These are phyloP conservation scores for Catagonus wagneri DNA, from an alignment of 2,113 vertebrate species.

Conservation along the genomic window DNA sequence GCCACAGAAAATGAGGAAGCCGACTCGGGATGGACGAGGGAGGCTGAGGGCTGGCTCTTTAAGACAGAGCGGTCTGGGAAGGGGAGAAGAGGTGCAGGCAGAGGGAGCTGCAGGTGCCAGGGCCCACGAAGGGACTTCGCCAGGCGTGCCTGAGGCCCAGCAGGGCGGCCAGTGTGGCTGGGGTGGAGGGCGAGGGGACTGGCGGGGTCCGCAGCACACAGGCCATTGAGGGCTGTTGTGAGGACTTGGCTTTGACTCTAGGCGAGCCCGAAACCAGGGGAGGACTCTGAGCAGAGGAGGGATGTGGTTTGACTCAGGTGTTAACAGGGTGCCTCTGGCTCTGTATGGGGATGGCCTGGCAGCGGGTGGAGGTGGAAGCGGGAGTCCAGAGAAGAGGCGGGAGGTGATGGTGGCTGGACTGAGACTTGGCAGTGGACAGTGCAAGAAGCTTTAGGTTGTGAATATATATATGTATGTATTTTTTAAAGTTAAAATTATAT, in stretches of 20 bases:
- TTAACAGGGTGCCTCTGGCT: background rate
- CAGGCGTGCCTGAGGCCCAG: fast-evolving
- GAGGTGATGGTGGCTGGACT: background rate
- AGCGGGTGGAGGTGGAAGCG: background rate
- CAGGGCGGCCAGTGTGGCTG: background rate
- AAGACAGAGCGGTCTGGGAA: background rate
- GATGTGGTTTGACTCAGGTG: background rate
- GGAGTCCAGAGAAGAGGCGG: background rate
- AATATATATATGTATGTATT: background rate
- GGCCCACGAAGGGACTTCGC: background rate
- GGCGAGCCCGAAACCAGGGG: background rate
- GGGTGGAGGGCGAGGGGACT: background rate
- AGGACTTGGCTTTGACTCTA: background rate
- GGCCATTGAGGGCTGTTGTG: background rate
- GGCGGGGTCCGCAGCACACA: fast-evolving
- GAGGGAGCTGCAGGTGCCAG: background rate
- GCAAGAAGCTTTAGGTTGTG: background rate
- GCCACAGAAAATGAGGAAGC: background rate
- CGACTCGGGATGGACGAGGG: too few relatives aligned
- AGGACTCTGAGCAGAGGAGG: background rate
- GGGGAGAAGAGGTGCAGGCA: background rate
- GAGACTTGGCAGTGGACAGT: background rate
- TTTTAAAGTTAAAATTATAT: too few relatives aligned
- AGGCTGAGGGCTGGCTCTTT: background rate
- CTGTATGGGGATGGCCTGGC: background rate